These are phyloP conservation scores for Epizoanthus stellaris DNA, from an alignment of 92 coral and sea anemone genomes.

Conservation along the genomic window DNA sequence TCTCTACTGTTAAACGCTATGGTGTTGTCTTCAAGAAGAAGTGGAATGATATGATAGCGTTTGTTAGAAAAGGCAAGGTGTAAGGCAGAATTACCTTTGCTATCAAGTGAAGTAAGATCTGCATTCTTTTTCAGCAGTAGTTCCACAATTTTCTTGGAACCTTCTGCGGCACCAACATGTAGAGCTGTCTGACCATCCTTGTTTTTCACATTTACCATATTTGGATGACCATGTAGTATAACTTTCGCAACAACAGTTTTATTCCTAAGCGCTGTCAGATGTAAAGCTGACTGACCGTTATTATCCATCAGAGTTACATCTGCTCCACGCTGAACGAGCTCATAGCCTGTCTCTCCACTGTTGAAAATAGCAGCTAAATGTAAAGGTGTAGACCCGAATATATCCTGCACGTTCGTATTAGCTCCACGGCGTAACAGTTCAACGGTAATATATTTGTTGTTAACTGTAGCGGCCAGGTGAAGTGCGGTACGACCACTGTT, in stretches of 20 bases:
- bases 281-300: slow-evolving; percentile 26
- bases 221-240: slow-evolving; percentile 27
- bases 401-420: slow-evolving; percentile 9
- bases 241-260: background rate
- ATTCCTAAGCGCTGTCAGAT: slow-evolving; percentile 9
- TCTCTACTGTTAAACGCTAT: background rate
- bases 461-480: background rate
- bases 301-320: slow-evolving; percentile 14
- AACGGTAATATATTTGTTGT: background rate
- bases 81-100: background rate
- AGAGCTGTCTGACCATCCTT: slow-evolving; percentile 27
- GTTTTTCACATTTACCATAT: slow-evolving; percentile 14
- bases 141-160: background rate
- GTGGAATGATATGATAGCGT: background rate
- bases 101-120: background rate
- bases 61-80: background rate
- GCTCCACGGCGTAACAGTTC: slow-evolving; percentile 20
- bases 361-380: slow-evolving; percentile 19
- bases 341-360: background rate
- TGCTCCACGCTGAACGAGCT: slow-evolving; percentile 15
- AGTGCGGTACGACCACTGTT: background rate
- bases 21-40: background rate
- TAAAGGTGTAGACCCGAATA: slow-evolving; percentile 1
- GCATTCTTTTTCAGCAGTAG: background rate
- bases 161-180: background rate